Evolutionary conservation across 2,888 invertebrate species (phyloP), one percentile per base, ranked within the genome.

Genomic region (Eupithecia exiguata): DNA sequence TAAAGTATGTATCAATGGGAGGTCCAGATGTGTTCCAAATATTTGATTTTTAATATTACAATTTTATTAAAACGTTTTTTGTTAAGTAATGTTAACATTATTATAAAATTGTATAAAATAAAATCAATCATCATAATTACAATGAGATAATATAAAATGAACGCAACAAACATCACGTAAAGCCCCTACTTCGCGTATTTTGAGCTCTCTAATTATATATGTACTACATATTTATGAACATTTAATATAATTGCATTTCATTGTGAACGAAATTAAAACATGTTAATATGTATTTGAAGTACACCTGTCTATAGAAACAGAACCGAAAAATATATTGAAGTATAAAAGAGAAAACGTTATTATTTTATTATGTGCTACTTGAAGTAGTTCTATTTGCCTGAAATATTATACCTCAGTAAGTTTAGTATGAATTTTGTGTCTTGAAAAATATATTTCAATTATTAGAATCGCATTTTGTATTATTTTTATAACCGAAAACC

Each of bases 361-460:
- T 86, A 87, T 88, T 88, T 88, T 89, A 88, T 86, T 86, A 88
- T 83, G 87, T 87, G 83, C 89, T 91, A 90, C 88, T 89, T 86
- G 82, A 86, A 88, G 89, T 90, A 90, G 89, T 89, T 76, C 88
- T 89, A 86, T 90, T 89, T 91, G 91, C 91, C 92, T 92, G 89
- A 91, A 86, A 89, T 89, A 89, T 90, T 90, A 89, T 94, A 94
- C 93, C 93, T 93, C 93, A 94, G 90, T 92, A 92, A 90, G 90
- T 92, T 92, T 91, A 92, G 88, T 90, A 89, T 89, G 88, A 90
- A 89, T 92, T 91, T 88, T 91, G 91, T 89, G 89, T 92, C 89
- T 92, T 91, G 86, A 89, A 89, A 89, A 89, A 92, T 91, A 92
- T 91, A 91, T 89, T 91, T 88, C 87, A 87, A 91, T 90, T 90